Conservation (phyloP, 2,797 vertebrate species). For the Avahi laniger region DNA sequence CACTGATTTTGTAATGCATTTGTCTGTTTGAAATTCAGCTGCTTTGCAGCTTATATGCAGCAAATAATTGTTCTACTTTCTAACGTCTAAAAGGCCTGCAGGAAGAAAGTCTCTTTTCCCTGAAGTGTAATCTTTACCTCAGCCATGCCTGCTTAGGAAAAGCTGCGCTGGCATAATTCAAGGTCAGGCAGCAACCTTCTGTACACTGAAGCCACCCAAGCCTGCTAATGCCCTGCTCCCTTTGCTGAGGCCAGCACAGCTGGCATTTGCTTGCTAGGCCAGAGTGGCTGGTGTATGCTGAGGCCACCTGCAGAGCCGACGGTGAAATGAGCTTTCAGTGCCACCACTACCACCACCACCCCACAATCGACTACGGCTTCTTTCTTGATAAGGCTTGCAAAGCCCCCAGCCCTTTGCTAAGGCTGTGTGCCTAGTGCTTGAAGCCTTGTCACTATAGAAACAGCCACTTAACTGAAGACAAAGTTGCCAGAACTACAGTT, state of each 20-base stretch:
- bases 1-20: background rate
- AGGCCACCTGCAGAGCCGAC: constrained; percentile 16
- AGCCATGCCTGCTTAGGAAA: constrained; percentile 48
- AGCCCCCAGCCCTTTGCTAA: constrained; percentile 40
- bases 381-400: background rate
- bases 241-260: constrained; percentile 65
- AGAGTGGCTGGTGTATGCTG: background rate
- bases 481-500: constrained; percentile 61
- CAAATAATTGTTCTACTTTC: constrained; percentile 20
- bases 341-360: background rate
- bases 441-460: constrained; percentile 58
- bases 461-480: constrained; percentile 29
- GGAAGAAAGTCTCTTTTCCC: constrained; percentile 51
- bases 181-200: constrained; percentile 56
- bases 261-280: constrained; percentile 53
- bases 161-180: constrained; percentile 65
- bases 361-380: background rate
- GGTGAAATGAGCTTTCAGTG: background rate
- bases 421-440: background rate
- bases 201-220: constrained; percentile 42
- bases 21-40: constrained; percentile 45
- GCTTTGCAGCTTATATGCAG: background rate
- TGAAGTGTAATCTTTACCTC: constrained; percentile 41
- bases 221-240: constrained; percentile 26
- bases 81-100: background rate